These are phyloP conservation scores for Halocynthia aurantium DNA, from an alignment of 23 tunicate species.

Conservation along the genomic window DNA sequence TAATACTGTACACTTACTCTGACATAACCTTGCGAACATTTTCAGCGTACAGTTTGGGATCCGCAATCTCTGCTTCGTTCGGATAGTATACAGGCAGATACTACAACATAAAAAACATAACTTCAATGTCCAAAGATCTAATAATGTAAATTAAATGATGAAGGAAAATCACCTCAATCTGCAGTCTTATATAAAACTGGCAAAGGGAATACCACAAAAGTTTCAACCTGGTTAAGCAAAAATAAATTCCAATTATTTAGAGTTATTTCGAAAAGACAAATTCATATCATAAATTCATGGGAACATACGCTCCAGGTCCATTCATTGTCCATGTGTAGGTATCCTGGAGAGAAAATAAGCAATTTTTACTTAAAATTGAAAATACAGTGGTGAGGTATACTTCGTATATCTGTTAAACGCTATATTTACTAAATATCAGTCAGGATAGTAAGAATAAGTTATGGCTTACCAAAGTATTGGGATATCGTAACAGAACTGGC, in stretches of 20 bases:
- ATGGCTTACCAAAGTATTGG: conserved; percentile 35
- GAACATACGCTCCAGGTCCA: conserved; percentile 49
- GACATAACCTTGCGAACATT: conserved; percentile 55
- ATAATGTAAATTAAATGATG: too few relatives aligned
- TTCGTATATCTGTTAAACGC: neutral
- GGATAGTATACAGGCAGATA: conserved; percentile 80
- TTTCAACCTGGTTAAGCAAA: conserved; percentile 4
- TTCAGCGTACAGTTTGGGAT: conserved; percentile 66
- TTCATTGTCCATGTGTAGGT: conserved; percentile 72
- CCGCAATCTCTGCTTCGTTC: conserved; percentile 25
- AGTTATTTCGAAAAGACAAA: neutral
- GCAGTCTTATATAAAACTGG: conserved; percentile 33
- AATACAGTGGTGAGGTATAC: too few relatives aligned
- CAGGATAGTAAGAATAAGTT: neutral
- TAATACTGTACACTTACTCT: conserved; percentile 1
- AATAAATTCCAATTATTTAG: neutral
- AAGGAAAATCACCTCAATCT: conserved; percentile 7
- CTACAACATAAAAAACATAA: neutral
- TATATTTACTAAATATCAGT: neutral
- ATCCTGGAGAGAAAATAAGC: conserved; percentile 18
- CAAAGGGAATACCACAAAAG: conserved; percentile 80
- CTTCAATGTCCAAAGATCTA: too few relatives aligned
- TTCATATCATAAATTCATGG: neutral
- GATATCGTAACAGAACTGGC: conserved; percentile 54
- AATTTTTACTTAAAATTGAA: too few relatives aligned